phyloP scores from a whole-genome alignment of 2,797 vertebrate genomes.

The Glossophaga mutica region DNA sequence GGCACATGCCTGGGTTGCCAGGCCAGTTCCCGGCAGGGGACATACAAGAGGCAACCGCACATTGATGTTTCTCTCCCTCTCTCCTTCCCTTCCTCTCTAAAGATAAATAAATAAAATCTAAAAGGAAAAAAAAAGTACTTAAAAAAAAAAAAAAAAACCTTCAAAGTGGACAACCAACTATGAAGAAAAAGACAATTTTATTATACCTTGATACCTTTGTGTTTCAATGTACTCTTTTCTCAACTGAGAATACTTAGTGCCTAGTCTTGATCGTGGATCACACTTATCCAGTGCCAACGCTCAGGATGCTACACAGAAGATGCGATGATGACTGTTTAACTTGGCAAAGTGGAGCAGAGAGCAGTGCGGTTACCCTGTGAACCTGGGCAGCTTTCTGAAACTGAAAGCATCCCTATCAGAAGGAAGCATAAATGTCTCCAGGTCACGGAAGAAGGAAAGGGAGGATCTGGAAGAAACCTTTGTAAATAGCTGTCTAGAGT shows the following conservation, averaged over 20 bases:
- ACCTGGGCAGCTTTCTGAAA: background rate
- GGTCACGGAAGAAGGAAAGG: background rate
- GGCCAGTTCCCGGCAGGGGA: too few species aligned
- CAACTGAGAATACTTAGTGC: background rate
- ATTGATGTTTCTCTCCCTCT: too few species aligned
- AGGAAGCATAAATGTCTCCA: background rate
- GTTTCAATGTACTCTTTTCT: slow-evolving; percentile 19
- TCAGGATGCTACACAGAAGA: background rate
- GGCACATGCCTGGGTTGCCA: too few species aligned
- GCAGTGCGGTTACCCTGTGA: background rate
- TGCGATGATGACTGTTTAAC: background rate
- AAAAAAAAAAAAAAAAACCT: too few species aligned
- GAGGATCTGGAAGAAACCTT: background rate
- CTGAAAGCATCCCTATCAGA: background rate
- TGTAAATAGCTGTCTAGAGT: background rate
- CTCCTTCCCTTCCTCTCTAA: too few species aligned
- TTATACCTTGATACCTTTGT: background rate
- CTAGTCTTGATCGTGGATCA: background rate
- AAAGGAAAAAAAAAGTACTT: too few species aligned
- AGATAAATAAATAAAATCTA: too few species aligned
- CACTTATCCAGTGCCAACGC: background rate
- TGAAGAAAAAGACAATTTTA: slow-evolving; percentile 4
- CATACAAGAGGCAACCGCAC: too few species aligned
- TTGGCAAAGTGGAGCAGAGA: background rate
- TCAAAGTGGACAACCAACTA: slow-evolving; percentile 7